phyloP scores from a whole-genome alignment of 2,113 vertebrate species.

The Fulmarus glacialis region DNA sequence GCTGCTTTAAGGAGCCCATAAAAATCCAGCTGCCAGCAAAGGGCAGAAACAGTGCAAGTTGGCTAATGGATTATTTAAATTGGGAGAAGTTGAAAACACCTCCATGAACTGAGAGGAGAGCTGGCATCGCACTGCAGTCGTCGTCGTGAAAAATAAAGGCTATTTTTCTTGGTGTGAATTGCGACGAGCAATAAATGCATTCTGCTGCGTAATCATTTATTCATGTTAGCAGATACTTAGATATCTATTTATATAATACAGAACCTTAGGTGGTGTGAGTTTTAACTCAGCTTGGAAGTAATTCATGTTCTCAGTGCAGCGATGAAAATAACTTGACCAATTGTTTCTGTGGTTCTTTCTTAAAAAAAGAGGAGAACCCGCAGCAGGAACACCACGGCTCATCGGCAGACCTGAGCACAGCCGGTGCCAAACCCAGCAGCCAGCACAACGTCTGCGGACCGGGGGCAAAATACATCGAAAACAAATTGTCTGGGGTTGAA shows the following conservation, averaged over 20 bases:
- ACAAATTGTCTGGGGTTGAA: neutral
- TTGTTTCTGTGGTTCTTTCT: neutral
- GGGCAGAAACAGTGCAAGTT: neutral
- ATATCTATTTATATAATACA: neutral
- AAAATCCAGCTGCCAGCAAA: neutral
- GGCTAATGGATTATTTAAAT: neutral
- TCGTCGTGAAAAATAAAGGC: neutral
- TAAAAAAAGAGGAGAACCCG: neutral
- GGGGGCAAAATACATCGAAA: neutral
- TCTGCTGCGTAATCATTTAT: neutral
- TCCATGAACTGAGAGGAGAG: neutral
- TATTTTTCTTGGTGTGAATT: neutral
- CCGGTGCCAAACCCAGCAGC: neutral
- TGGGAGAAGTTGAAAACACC: neutral
- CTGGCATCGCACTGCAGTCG: fast-evolving
- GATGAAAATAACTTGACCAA: neutral
- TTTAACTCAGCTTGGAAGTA: constrained; percentile 1
- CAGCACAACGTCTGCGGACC: neutral
- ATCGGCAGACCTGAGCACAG: neutral
- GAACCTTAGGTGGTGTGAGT: neutral
- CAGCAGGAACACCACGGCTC: neutral
- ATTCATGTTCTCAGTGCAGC: neutral
- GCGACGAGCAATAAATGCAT: neutral
- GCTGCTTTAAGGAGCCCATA: neutral
- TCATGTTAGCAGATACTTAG: neutral